Conservation (phyloP, 2,797 vertebrate species). For the Scolopax rusticola region DNA sequence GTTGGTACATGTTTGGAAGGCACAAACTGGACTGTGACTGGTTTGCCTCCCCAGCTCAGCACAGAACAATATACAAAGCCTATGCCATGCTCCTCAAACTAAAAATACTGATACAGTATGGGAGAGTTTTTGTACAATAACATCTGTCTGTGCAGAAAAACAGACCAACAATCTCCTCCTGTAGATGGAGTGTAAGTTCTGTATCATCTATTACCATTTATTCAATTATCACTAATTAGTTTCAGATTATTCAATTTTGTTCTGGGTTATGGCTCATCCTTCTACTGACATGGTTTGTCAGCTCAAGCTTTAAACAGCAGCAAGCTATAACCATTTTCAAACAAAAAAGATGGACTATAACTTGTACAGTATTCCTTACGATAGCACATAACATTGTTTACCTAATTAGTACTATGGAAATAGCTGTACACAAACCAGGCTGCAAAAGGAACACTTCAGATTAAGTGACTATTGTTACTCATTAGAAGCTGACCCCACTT, state of each 20-base stretch:
- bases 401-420: neutral
- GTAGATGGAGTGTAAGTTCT: neutral
- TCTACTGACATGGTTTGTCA: fast-evolving
- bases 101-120: neutral
- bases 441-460: neutral
- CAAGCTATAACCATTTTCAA: neutral
- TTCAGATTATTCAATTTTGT: neutral
- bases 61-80: neutral
- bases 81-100: neutral
- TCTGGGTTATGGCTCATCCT: neutral
- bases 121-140: neutral
- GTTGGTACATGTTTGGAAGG: neutral
- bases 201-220: neutral
- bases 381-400: neutral
- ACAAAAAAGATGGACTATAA: neutral
- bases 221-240: neutral
- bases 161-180: neutral
- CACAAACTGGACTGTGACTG: neutral
- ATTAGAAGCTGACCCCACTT: neutral
- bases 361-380: fast-evolving
- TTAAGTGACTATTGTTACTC: neutral
- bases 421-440: neutral
- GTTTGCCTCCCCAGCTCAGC: neutral
- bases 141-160: neutral
- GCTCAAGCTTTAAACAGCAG: neutral